Percentiles rank a stretch among this genome's conserved stretches.
Conservation (phyloP, 2,797 vertebrate genomes). For the Furcifer pardalis region DNA sequence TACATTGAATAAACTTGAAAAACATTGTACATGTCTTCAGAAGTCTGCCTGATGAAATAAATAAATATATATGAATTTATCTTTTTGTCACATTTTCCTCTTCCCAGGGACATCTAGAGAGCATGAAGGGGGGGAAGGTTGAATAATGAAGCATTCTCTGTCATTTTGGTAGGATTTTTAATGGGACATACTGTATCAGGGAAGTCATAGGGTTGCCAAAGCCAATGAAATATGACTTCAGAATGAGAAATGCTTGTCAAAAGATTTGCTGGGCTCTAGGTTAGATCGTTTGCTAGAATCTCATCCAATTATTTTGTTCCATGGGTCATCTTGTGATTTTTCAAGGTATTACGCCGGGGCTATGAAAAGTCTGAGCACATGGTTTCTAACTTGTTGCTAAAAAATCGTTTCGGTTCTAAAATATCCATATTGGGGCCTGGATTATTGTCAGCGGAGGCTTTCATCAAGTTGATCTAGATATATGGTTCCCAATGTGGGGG, state of each 20-base stretch:
- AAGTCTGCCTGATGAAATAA: slow-evolving; percentile 52
- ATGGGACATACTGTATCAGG: slow-evolving; percentile 44
- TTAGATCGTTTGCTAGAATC: slow-evolving; percentile 38
- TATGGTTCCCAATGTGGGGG: too few relatives aligned
- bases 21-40: slow-evolving; percentile 52
- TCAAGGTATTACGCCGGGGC: too few relatives aligned
- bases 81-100: slow-evolving; percentile 42
- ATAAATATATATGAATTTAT: slow-evolving; percentile 57
- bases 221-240: slow-evolving; percentile 45
- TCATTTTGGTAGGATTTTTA: slow-evolving; percentile 45
- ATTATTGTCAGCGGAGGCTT: background rate
- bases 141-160: slow-evolving; percentile 46
- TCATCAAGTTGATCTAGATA: background rate
- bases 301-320: background rate
- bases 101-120: slow-evolving; percentile 26
- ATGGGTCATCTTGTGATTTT: background rate
- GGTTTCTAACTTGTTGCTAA: background rate
- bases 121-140: background rate
- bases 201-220: slow-evolving; percentile 51
- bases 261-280: slow-evolving; percentile 22
- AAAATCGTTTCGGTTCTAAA: background rate
- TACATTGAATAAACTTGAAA: slow-evolving; percentile 73
- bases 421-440: background rate
- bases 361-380: background rate
- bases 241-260: slow-evolving; percentile 53